Conservation (phyloP, 1,140 invertebrate genomes). For the Acromyrmex echinatior region DNA sequence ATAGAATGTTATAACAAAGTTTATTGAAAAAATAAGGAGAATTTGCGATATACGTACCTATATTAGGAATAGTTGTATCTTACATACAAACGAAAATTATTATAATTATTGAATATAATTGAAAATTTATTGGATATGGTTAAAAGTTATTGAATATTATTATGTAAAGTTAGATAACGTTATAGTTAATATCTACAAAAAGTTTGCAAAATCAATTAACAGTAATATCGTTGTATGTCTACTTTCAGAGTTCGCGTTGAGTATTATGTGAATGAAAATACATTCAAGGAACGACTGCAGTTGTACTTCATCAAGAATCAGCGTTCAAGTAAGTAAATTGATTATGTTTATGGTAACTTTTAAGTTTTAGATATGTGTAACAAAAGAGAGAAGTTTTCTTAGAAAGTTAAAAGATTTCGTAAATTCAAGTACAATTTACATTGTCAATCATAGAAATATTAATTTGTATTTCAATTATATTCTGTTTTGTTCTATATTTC, state of each 20-base stretch:
- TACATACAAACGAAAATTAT: neutral
- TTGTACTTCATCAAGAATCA: constrained; percentile 99
- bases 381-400: neutral
- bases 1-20: neutral
- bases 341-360: neutral
- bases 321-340: constrained; percentile 96
- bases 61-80: neutral
- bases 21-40: neutral
- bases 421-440: neutral
- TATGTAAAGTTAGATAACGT: constrained; percentile 1
- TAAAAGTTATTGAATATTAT: neutral
- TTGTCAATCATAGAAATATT: neutral
- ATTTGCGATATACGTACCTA: neutral
- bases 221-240: constrained; percentile 74
- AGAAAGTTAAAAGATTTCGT: neutral
- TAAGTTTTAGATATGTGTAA: neutral
- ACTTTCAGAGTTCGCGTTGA: constrained; percentile 98
- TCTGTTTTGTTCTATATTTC: neutral
- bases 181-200: constrained; percentile 1
- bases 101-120: neutral
- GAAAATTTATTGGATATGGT: neutral
- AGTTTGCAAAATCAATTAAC: constrained; percentile 24
- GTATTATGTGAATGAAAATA: constrained; percentile 99
- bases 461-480: neutral
- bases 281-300: constrained; percentile 98